Base-by-base conservation (phyloP, 2,888 invertebrate genomes). In the Noctua janthina region DNA sequence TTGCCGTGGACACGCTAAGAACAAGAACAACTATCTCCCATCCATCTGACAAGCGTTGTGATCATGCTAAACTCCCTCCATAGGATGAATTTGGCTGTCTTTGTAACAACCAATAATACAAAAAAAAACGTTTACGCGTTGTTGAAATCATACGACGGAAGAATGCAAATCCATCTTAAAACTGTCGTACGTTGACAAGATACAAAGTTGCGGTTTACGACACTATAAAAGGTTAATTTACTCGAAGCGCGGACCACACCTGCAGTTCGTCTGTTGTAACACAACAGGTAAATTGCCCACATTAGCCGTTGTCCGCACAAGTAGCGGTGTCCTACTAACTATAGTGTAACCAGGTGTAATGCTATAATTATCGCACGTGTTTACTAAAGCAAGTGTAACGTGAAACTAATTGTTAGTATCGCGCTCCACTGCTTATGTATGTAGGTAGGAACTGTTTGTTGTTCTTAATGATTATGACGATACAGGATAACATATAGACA, bases 321-420 rank as follows among this genome's bases (percentile, higher is more conserved):
- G 64, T 49, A 66, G 64, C 66, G 75, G 72, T 81, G 78, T 56
- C 67, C 80, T 67, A 76, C 73, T 72, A 69, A 81, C 78, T 67
- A 51, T 35, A 81, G 62, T 62, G 29, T 62, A 17, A 62, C 15
- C 5, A 59, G 5, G 43, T 68, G 49, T 75, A 35, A 43, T 54
- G 46, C n/a, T 64, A 76, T 81, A 86, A 89, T 91, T 89, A 91
- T 75, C 79, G 78, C 74, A 83, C 74, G 86, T 86, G 85, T 83
- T 89, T 88, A 89, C 83, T 84, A 84, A 78, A 75, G 83, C 80
- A 88, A 91, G 77, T 87, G 90, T 89, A 91, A 90, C 90, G 91
- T 90, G 90, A 90, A 90, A 87, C 83, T 84, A 88, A 81, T 80
- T 83, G 78, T 82, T 79, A n/a, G 66, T 70, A 82, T 67, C 54